Base-by-base conservation (phyloP, 2,888 invertebrate species). In the Lamellibrachia satsuma region DNA sequence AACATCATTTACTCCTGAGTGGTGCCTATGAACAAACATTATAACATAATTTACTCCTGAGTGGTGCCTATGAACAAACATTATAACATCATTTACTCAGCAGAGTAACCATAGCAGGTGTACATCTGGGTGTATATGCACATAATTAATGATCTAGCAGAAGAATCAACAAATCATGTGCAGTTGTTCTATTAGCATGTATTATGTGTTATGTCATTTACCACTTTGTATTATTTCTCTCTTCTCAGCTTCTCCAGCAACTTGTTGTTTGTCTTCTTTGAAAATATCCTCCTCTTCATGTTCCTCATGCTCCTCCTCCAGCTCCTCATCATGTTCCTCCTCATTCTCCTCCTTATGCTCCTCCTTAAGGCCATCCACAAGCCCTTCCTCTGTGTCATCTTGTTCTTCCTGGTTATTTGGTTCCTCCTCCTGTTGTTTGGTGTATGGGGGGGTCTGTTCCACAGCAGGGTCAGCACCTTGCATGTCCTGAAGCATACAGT, bases 291-390 rank as follows among this genome's bases (percentile, higher is more conserved):
- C 94, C 52, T 92, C 93, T 39, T 94, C 94, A 52, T 94, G 94
- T 55, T 93, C 94, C 7, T 94, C 94, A 52, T 93, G 93, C n/a
- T 94, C 94, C 52, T 94, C 94, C 52, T 93, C 94, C 52, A 91
- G 91, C 9, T 52, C 39, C 51, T 92, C 91, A 27, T 90, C 92
- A 15, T 60, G 39, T 15, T 92, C 91, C 22, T 93, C 92, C 39
- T 93, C 92, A 2, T 93, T 60, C n/a, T 91, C 90, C n/a, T 90
- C 57, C 9, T 75, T 22, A 22, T 91, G 22, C 15, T 93, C 93
- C 52, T 92, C 90, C n/a, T 39, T 51, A 1, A 27, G 15, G 39
- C 39, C 39, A 91, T 39, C 39, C 39, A 39, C 39, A 39, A 39
- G 39, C 39, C 39, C 39, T 39, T 39, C 39, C 39, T 39, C 39